Conservation (phyloP, 1,140 invertebrate species). For the Anastrepha obliqua region DNA sequence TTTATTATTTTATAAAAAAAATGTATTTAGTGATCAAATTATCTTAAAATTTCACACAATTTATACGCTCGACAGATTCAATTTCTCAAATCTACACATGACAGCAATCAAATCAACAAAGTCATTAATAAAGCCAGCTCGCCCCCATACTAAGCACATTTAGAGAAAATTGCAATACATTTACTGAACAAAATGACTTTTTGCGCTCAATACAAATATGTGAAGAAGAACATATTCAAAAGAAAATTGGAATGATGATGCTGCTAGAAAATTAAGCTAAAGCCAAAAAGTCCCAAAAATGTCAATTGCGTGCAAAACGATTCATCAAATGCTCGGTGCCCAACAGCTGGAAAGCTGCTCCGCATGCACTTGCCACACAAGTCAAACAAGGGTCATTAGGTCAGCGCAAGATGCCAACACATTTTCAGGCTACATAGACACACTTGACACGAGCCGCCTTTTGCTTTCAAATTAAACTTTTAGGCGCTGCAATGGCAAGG, state of each 20-base stretch:
- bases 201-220: background rate
- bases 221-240: background rate
- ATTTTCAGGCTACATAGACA: background rate
- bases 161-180: background rate
- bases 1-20: too few relatives aligned
- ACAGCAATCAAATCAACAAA: background rate
- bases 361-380: background rate
- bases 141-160: background rate
- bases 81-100: background rate
- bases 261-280: background rate
- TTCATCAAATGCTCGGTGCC: background rate
- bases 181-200: background rate
- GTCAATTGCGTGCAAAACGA: constrained; percentile 15
- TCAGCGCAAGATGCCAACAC: background rate
- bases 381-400: constrained; percentile 22
- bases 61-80: background rate
- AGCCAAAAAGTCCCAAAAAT: constrained; percentile 18
- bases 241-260: background rate
- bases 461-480: background rate
- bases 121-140: background rate
- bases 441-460: background rate
- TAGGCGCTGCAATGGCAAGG: background rate
- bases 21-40: too few relatives aligned
- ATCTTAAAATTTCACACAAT: too few relatives aligned
- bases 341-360: background rate